Percentiles rank a stretch among this genome's conserved stretches.
Evolutionary conservation across 2,888 invertebrate species (phyloP).

Genomic region (Hipparchia sbordonii): DNA sequence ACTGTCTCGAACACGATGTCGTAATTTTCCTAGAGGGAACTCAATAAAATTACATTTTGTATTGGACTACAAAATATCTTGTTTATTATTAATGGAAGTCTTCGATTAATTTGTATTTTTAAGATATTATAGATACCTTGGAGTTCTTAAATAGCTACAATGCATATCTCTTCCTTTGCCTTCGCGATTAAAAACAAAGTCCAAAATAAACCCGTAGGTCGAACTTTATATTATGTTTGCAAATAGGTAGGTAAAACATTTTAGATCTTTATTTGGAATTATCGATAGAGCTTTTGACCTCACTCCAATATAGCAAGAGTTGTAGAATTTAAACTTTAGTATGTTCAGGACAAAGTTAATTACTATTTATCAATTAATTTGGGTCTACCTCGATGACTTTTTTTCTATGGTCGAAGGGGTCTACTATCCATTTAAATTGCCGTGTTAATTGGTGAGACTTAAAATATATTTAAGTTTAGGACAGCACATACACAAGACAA

Average conservation of each 20-base stretch:
- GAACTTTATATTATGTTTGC: no score
- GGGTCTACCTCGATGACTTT: slow-evolving; percentile 14
- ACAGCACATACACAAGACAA: slow-evolving; percentile 12
- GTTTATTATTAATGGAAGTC: no score
- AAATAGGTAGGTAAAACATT: no score
- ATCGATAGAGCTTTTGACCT: slow-evolving; percentile 19
- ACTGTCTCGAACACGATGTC: no score
- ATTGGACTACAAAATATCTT: no score
- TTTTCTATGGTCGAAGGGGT: no score
- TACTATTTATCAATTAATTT: not conserved
- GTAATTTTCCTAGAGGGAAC: no score
- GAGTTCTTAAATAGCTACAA: no score
- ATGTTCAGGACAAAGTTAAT: not conserved
- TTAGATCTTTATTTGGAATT: slow-evolving; percentile 27
- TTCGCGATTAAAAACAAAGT: no score
- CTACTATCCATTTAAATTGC: slow-evolving; percentile 12
- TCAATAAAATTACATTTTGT: no score
- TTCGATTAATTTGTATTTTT: not conserved
- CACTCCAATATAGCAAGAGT: slow-evolving; percentile 5
- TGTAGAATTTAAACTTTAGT: slow-evolving; percentile 5
- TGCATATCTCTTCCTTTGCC: not conserved
- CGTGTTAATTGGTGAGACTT: slow-evolving; percentile 19
- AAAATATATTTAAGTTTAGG: slow-evolving; percentile 23
- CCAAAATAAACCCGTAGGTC: no score
- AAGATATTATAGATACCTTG: no score